Conservation (phyloP, 1,140 invertebrate genomes). For the Drepana arcuata region DNA sequence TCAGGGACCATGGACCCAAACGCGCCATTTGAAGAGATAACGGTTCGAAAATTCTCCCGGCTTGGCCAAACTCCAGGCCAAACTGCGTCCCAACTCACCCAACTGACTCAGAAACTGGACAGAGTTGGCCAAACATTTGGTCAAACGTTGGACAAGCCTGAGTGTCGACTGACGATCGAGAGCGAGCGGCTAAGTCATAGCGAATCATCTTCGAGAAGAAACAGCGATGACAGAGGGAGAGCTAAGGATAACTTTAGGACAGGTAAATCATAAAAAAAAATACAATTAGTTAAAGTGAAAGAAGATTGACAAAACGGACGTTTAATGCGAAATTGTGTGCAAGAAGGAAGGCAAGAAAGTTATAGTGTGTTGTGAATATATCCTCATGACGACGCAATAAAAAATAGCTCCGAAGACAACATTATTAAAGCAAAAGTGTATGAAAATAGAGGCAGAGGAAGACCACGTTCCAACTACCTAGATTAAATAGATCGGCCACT, state of each 20-base stretch:
- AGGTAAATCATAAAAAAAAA: no score
- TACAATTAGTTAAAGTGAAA: no score
- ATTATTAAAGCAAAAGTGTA: no score
- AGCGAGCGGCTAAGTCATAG: constrained; percentile 47
- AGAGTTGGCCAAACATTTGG: constrained; percentile 10
- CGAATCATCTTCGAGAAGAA: constrained; percentile 47
- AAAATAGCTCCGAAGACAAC: no score
- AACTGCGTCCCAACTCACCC: not conserved
- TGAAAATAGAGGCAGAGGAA: no score
- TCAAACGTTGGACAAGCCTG: constrained; percentile 21
- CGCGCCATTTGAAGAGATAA: constrained; percentile 11
- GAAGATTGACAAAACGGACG: no score
- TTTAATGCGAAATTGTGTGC: no score
- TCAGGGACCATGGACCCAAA: constrained; percentile 19
- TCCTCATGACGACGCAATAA: no score
- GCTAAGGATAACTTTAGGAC: constrained; percentile 32
- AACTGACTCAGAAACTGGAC: not conserved
- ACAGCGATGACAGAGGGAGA: constrained; percentile 47
- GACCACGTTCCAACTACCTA: no score
- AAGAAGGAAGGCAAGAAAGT: no score
- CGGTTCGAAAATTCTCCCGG: constrained; percentile 7
- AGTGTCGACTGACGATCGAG: constrained; percentile 40
- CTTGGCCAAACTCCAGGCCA: not conserved
- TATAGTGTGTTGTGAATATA: no score
- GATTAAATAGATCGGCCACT: no score